These are phyloP conservation scores for Poecilus cupreus DNA, from an alignment of 2,888 invertebrate species.

Conservation along the genomic window DNA sequence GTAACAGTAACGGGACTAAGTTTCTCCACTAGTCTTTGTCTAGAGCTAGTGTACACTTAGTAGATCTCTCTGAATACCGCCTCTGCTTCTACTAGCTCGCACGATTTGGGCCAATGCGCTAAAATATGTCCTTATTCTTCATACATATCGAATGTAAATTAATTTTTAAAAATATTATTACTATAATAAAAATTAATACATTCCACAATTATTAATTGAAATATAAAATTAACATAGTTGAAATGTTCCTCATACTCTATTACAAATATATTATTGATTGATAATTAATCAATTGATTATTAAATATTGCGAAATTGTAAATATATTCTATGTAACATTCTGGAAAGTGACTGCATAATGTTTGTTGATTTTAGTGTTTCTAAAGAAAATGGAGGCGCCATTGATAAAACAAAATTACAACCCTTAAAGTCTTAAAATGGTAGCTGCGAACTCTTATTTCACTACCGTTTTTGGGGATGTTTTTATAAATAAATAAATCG, in stretches of 20 bases:
- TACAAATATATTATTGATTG: conserved; percentile 52
- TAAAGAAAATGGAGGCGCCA: too few species aligned
- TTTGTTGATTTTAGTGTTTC: conserved; percentile 1
- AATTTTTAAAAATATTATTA: conserved; percentile 43
- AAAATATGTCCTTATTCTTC: conserved; percentile 54
- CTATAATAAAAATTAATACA: conserved; percentile 63
- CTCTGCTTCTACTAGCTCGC: conserved; percentile 8
- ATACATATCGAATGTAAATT: conserved; percentile 56
- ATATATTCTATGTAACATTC: conserved; percentile 46
- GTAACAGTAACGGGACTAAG: not conserved
- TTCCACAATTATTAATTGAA: conserved; percentile 70
- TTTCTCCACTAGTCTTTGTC: not conserved
- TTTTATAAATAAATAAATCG: too few species aligned
- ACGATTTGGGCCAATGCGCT: conserved; percentile 25
- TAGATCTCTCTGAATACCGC: not conserved
- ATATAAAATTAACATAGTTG: conserved; percentile 59
- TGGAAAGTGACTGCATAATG: conserved; percentile 15
- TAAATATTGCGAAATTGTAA: conserved; percentile 53
- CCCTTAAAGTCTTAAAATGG: too few species aligned
- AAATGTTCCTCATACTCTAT: conserved; percentile 68
- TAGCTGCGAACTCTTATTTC: too few species aligned
- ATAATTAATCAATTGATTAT: conserved; percentile 23
- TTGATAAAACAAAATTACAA: too few species aligned
- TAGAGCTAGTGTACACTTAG: not conserved
- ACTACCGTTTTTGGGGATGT: too few species aligned